phyloP scores from a whole-genome alignment of 2,113 vertebrate genomes.

The Oceanodroma tethys region DNA sequence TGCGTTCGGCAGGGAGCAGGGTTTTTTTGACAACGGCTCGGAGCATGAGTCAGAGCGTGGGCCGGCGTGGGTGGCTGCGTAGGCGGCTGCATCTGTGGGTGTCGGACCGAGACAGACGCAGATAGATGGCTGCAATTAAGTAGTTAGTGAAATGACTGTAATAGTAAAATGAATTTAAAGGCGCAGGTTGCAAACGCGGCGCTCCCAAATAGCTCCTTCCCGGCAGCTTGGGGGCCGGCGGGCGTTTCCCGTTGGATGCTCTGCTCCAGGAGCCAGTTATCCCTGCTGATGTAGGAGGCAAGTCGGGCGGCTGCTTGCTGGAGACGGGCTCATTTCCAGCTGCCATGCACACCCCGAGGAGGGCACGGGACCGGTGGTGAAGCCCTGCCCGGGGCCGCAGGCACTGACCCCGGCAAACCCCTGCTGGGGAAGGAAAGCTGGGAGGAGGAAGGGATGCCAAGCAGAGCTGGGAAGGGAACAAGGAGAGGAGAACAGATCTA shows the following conservation, averaged over 20 bases:
- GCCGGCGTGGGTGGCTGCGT: constrained; percentile 50
- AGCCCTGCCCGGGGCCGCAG: rapidly evolving
- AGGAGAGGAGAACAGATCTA: neutral
- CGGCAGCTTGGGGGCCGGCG: neutral
- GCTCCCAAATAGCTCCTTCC: neutral
- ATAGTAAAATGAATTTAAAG: constrained; percentile 66
- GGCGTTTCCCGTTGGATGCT: neutral
- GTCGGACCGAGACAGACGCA: constrained; percentile 70
- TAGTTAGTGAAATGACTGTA: constrained; percentile 60
- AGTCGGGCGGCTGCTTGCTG: neutral
- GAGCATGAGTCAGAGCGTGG: constrained; percentile 70
- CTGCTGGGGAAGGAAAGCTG: neutral
- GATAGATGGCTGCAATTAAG: constrained; percentile 65
- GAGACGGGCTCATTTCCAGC: neutral
- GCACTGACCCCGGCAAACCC: neutral
- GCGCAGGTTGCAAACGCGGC: neutral
- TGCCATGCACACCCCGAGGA: rapidly evolving
- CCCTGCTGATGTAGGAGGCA: neutral
- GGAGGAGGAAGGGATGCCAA: neutral
- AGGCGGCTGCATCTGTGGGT: constrained; percentile 71
- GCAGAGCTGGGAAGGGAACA: neutral
- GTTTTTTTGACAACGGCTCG: constrained; percentile 32
- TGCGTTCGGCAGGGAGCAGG: constrained; percentile 46
- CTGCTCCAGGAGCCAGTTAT: neutral
- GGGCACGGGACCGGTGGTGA: rapidly evolving